Percentiles rank a stretch among this genome's conserved stretches.
Evolutionary conservation across 2,797 vertebrate genomes (phyloP).

Genomic region (Limnodromus scolopaceus): DNA sequence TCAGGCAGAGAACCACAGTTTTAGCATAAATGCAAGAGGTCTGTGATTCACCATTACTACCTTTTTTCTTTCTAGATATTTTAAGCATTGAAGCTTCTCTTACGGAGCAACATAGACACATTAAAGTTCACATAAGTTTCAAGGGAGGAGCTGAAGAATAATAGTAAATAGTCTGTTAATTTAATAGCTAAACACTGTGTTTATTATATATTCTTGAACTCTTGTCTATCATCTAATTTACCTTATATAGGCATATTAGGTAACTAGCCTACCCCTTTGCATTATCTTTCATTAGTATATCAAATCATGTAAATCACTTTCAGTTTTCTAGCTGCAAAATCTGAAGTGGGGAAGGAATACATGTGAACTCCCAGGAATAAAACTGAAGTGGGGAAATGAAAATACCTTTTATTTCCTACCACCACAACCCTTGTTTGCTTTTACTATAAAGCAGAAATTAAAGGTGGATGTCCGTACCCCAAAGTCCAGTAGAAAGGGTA

Average conservation of each 20-base stretch:
- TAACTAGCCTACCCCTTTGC: neutral
- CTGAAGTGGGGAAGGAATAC: neutral
- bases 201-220: neutral
- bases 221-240: neutral
- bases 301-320: neutral
- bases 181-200: neutral
- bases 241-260: neutral
- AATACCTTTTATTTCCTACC: neutral
- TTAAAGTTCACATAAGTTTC: neutral
- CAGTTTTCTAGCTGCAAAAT: neutral
- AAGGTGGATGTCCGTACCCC: neutral
- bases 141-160: neutral
- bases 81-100: neutral
- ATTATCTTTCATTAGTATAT: neutral
- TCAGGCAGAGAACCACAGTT: neutral
- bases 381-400: neutral
- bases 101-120: neutral
- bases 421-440: neutral
- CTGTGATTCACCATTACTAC: neutral
- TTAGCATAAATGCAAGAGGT: neutral
- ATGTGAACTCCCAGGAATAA: neutral
- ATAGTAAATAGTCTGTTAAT: neutral
- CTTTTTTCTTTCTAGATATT: neutral
- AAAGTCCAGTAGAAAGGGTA: neutral
- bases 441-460: neutral